phyloP scores from a whole-genome alignment of 2,113 vertebrate genomes.

The Struthidea cinerea region DNA sequence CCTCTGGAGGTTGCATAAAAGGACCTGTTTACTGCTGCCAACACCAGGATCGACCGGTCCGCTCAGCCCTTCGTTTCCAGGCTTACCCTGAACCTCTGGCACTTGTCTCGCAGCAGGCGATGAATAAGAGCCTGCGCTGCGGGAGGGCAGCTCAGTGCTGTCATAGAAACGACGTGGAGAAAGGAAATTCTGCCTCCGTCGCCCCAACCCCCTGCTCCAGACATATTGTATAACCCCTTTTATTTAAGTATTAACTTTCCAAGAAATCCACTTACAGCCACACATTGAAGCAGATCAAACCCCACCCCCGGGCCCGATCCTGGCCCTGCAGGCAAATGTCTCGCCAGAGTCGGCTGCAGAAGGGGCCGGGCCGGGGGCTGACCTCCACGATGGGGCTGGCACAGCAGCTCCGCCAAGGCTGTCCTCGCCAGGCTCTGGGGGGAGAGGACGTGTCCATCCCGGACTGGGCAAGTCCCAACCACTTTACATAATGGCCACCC shows the following conservation, averaged over 20 bases:
- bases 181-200: not conserved
- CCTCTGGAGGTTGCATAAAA: not conserved
- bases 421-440: not conserved
- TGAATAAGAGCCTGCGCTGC: not conserved
- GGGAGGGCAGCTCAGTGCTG: not conserved
- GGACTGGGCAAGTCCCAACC: not conserved
- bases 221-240: constrained; percentile 20
- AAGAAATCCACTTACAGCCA: constrained; percentile 18
- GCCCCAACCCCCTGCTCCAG: not conserved
- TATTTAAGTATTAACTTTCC: not conserved
- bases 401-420: not conserved
- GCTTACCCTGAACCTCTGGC: not conserved
- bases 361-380: not conserved
- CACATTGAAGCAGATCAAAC: not conserved
- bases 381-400: not conserved
- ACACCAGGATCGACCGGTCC: not conserved
- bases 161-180: constrained; percentile 21
- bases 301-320: not conserved
- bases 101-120: not conserved
- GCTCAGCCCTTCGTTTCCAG: not conserved
- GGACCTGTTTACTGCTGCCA: not conserved
- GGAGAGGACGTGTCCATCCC: not conserved
- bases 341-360: not conserved
- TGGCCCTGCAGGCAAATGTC: not conserved
- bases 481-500: not conserved